phyloP scores from a whole-genome alignment of 1,140 invertebrate species.

The Zaprionus tsacasi region DNA sequence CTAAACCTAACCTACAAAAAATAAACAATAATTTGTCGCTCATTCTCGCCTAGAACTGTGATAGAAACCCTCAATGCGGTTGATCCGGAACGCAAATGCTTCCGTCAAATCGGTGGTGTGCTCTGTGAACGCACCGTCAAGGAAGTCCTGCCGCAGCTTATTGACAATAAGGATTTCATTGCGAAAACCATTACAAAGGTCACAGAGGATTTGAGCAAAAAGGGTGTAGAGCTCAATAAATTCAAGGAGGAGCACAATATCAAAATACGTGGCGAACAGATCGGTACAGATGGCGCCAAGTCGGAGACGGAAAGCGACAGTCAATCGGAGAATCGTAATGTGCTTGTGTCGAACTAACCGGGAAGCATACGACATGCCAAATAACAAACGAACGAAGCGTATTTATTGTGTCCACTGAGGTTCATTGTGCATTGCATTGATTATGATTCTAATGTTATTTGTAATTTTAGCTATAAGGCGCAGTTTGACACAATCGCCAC shows the following conservation, averaged over 20 bases:
- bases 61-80: conserved; percentile 96
- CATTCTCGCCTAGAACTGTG: conserved; percentile 90
- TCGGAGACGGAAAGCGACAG: conserved; percentile 80
- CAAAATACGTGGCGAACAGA: conserved; percentile 88
- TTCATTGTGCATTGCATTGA: conserved; percentile 50
- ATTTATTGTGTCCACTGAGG: conserved; percentile 67
- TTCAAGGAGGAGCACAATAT: conserved; percentile 97
- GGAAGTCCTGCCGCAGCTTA: conserved; percentile 94
- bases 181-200: conserved; percentile 91
- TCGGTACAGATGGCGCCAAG: conserved; percentile 84
- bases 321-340: conserved; percentile 85
- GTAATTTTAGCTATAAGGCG: conserved; percentile 76
- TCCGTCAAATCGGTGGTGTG: conserved; percentile 96
- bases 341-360: conserved; percentile 85
- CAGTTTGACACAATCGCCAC: conserved; percentile 39
- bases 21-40: conserved; percentile 33
- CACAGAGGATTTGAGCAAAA: conserved; percentile 92
- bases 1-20: conserved; percentile 35
- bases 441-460: conserved; percentile 73
- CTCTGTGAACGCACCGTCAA: conserved; percentile 96
- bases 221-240: conserved; percentile 96
- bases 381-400: conserved; percentile 50
- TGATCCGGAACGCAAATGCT: conserved; percentile 94
- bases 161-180: conserved; percentile 93
- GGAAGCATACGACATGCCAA: conserved; percentile 16